Base-by-base conservation (phyloP, 2,888 invertebrate species). In the Cheilosia soror region DNA sequence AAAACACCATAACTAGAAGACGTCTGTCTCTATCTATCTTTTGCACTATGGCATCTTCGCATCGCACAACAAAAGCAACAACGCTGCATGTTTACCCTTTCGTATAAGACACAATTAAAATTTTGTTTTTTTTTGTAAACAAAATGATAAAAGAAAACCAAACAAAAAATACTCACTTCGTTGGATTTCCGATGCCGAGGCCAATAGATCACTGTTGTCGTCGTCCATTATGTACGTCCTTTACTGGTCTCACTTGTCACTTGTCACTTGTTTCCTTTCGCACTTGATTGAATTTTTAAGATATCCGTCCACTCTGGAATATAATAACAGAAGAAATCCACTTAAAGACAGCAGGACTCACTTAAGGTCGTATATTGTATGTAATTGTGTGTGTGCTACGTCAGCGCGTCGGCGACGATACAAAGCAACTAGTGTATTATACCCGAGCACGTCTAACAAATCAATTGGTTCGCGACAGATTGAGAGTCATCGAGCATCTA, bases 171-270 rank as follows among this genome's bases (percentile, higher is more conserved):
- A 89, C 89, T 88, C 81, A 92, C 92, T 91, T 89, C 90, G 89
- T 88, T 91, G 91, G 88, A 92, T 89, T 89, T 92, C 92, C 42
- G 92, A 91, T 89, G 92, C 92, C 72, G 92, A 91, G 88, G 91
- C 92, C 89, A 92, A 86, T 88, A 92, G 89, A 90, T 92, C 92
- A 82, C 90, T 91, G 88, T 91, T 90, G 87, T 92, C 92, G 83
- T 92, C 92, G 88, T 92, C 92, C 89, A 92, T 89, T 91, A 90
- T 91, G 78, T 76, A 88, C 27, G 49, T 42, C 58, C 57, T 29
- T 6, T 20, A 20, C 33, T 53, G 49, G 57, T 81, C 55, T 49
- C 11, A 65, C 47, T 71, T 69, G 44, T 33, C 11, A 65, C 47
- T 71, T 69, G 44, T 33, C 40, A 71, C 31, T 71, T 40, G 60